Percentiles rank a stretch among this genome's conserved stretches.
Evolutionary conservation across 2,797 vertebrate species (phyloP).

Genomic region (Darevskia mixta): DNA sequence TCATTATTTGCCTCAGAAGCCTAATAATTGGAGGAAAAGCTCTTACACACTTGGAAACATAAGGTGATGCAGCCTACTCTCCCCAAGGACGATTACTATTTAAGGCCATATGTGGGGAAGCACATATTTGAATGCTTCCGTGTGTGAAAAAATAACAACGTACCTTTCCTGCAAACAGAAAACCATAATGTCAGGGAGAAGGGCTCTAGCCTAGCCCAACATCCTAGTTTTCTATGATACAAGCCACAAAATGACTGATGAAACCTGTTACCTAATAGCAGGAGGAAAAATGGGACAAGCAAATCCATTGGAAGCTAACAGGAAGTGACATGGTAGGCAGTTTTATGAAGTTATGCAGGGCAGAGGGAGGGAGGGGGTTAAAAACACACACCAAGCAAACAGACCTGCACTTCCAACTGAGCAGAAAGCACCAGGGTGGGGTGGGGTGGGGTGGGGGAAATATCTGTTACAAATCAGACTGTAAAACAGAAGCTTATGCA

Average conservation of each 20-base stretch:
- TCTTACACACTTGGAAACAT: neutral
- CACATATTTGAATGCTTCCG: neutral
- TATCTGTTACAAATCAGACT: slow-evolving; percentile 76
- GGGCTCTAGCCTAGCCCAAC: too few species aligned
- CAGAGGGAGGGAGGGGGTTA: slow-evolving; percentile 64
- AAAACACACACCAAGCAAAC: slow-evolving; percentile 73
- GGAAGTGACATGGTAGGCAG: slow-evolving; percentile 64
- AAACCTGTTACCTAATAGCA: neutral
- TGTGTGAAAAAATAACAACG: neutral
- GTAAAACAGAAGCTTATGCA: slow-evolving; percentile 71
- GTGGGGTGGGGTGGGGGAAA: slow-evolving; percentile 87
- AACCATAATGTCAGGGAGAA: neutral
- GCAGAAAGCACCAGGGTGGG: slow-evolving; percentile 85
- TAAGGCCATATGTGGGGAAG: neutral
- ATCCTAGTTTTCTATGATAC: neutral
- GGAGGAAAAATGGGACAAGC: neutral
- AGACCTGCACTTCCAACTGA: slow-evolving; percentile 97
- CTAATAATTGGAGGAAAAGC: neutral
- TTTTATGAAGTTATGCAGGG: slow-evolving; percentile 26
- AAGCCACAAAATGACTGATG: too few species aligned
- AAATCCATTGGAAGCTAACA: slow-evolving; percentile 50
- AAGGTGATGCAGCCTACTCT: neutral
- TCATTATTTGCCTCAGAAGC: neutral
- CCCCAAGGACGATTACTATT: neutral
- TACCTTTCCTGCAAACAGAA: neutral